Conservation (phyloP, 1,140 invertebrate species). For the Drosophila murphyi region DNA sequence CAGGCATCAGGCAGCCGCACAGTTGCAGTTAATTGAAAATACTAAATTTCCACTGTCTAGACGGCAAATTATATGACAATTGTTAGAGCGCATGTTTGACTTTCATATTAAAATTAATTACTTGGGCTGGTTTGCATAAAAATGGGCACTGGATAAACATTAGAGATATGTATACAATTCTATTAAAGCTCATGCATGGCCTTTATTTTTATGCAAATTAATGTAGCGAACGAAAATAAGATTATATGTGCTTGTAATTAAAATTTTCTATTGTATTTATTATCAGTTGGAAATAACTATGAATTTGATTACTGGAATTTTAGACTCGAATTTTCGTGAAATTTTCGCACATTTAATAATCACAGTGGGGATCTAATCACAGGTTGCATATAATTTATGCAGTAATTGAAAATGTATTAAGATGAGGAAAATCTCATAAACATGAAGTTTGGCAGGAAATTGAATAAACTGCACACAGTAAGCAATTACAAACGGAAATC, state of each 20-base stretch:
- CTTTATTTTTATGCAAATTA: constrained; percentile 5
- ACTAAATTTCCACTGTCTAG: constrained; percentile 84
- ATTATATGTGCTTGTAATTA: background rate
- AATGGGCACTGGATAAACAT: constrained; percentile 48
- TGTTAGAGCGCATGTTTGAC: constrained; percentile 79
- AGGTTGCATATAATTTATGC: constrained; percentile 43
- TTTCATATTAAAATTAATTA: constrained; percentile 84
- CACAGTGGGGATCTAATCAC: constrained; percentile 26
- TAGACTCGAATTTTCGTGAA: constrained; percentile 17
- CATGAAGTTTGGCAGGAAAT: constrained; percentile 50
- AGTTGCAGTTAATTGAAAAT: constrained; percentile 84
- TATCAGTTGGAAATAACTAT: background rate
- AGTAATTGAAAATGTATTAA: constrained; percentile 59
- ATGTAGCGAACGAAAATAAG: background rate
- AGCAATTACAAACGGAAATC: constrained; percentile 74
- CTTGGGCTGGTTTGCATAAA: constrained; percentile 70
- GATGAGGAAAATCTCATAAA: constrained; percentile 58
- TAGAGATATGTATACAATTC: constrained; percentile 15
- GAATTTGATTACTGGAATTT: constrained; percentile 19
- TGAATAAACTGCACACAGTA: constrained; percentile 65
- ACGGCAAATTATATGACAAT: constrained; percentile 84
- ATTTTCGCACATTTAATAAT: constrained; percentile 53
- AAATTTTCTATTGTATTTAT: background rate
- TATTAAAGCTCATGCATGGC: constrained; percentile 2
- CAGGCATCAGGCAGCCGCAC: constrained; percentile 36